Evolutionary conservation across 1,140 invertebrate genomes (phyloP), one percentile per base, ranked within the genome.

Genomic region (Mycetomoellerius zeteki): DNA sequence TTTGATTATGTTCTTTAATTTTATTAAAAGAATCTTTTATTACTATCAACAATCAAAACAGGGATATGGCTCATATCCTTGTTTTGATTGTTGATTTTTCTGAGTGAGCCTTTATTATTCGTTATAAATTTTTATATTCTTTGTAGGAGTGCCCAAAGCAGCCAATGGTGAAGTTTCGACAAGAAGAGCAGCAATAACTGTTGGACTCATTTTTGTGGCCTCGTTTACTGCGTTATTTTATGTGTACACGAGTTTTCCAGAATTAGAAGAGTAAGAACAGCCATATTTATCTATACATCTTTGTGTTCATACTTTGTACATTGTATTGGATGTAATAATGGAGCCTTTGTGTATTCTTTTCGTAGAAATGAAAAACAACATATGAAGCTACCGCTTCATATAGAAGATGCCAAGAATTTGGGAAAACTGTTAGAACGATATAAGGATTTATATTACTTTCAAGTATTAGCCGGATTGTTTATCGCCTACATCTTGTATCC

Each of bases 401-500:
- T 99, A 89, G 98, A 99, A 94, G 99, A 99, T 96, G 99, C 99
- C 7, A 99, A 99, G 96, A 97, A 98, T 93, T 95, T 99, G 71
- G 99, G 99, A 86, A 96, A 97, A 94, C 97, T 99, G 54, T 96
- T 99, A 89, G 98, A 98, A 94, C 96, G 97, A 91, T 99, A 99
- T 94, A 99, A 99, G 95, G 98, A 99, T 81, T 97, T 98, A 92
- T 99, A 99, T 96, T 99, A 98, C 94, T 97, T 97, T 92, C 97
- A 99, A 97, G 99, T 99, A 72, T 96, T 99, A 90, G 96, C 96
- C 69, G 98, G 98, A 91, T 97, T 99, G 86, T 98, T 99, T 93
- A 95, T 98, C 78, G 97, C 97, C n/a, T 99, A 99, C 95, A 98
- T 99, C 95, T 99, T 99, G 98, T 99, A 99, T 99, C 98, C 98